phyloP scores from a whole-genome alignment of 2,797 vertebrate genomes.

The Leontocebus nigricollis region DNA sequence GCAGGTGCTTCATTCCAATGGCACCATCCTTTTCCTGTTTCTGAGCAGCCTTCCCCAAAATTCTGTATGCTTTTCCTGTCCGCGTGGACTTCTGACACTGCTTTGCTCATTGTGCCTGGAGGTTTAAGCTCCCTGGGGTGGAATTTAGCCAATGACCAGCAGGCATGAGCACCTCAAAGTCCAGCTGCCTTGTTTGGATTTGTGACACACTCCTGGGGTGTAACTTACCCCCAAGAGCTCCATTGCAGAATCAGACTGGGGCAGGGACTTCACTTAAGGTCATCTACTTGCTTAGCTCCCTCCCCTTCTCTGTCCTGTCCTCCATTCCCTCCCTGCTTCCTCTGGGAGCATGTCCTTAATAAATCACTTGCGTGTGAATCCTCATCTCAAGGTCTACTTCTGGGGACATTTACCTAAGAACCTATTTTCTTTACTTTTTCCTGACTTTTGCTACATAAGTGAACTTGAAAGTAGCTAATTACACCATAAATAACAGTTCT shows the following conservation, averaged over 20 bases:
- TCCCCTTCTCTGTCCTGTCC: not conserved
- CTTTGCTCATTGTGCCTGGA: not conserved
- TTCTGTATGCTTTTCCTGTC: not conserved
- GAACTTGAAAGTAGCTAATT: conserved; percentile 21
- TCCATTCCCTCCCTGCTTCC: not conserved
- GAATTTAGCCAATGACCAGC: not conserved
- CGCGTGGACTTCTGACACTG: not conserved
- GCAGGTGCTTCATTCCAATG: not conserved
- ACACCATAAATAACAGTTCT: not conserved
- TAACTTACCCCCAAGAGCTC: not conserved
- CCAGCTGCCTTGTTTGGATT: not conserved
- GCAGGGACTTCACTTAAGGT: not conserved
- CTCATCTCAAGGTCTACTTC: not conserved
- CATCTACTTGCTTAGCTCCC: not conserved
- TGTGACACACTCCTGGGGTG: not conserved
- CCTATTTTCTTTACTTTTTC: not conserved
- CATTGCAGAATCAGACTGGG: not conserved
- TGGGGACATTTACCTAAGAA: not conserved
- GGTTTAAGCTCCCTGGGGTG: not conserved
- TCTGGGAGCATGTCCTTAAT: not conserved
- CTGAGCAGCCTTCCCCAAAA: not conserved
- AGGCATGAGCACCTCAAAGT: not conserved
- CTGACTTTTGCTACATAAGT: not conserved
- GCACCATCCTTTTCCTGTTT: not conserved
- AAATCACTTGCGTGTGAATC: not conserved